A percentile compares a stretch with the other conserved stretches of the same genome.
Evolutionary conservation across 1,140 invertebrate species (phyloP).

Genomic region (Neomicropteryx cornuta): DNA sequence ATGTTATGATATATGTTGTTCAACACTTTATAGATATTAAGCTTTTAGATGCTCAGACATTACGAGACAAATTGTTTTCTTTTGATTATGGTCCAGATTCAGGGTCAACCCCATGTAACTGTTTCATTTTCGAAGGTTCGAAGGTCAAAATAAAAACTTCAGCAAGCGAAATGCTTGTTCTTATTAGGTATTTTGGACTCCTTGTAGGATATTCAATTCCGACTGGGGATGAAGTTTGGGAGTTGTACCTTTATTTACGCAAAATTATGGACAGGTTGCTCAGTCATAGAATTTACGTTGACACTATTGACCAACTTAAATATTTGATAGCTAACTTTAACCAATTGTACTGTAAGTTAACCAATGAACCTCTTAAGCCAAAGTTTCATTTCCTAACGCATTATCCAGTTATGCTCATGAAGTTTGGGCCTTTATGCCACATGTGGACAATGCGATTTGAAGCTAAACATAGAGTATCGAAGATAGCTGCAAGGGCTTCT

Average conservation of each 20-base stretch:
- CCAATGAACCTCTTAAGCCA: conserved; percentile 13
- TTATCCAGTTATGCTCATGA: conserved; percentile 16
- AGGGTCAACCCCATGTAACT: not conserved
- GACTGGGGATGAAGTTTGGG: not conserved
- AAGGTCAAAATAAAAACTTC: not conserved
- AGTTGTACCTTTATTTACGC: not conserved
- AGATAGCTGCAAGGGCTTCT: conserved; percentile 11
- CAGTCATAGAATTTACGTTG: not conserved
- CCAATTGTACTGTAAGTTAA: conserved; percentile 12
- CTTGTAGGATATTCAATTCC: conserved; percentile 3
- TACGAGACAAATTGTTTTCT: not conserved
- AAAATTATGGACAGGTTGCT: conserved; percentile 1
- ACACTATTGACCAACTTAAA: not conserved
- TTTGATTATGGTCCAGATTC: conserved; percentile 2
- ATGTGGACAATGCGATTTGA: conserved; percentile 19
- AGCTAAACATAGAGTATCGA: conserved; percentile 16
- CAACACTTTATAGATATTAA: conserved; percentile 9
- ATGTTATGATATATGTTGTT: conserved; percentile 13
- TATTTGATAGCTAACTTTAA: conserved; percentile 14
- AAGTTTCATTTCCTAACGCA: conserved; percentile 19
- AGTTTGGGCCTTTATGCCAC: conserved; percentile 15
- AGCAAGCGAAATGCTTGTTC: not conserved
- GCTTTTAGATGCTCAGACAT: not conserved
- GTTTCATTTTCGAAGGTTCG: not conserved
- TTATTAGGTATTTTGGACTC: conserved; percentile 1